These are phyloP conservation scores for Scaeva pyrastri DNA, from an alignment of 2,888 invertebrate genomes.

Conservation along the genomic window DNA sequence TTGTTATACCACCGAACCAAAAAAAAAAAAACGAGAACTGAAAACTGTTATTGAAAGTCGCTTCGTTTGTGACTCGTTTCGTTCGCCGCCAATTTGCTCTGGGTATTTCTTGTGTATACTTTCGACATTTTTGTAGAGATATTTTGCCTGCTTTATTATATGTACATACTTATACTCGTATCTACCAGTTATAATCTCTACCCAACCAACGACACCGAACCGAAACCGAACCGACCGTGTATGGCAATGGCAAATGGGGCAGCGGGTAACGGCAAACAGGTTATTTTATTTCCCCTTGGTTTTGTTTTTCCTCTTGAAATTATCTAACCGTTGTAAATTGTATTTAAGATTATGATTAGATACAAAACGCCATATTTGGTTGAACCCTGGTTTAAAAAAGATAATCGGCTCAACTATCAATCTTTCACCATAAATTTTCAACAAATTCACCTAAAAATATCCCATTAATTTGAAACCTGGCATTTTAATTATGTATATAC, in stretches of 20 bases:
- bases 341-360: not conserved
- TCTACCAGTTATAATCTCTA: conserved; percentile 29
- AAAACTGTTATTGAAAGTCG: conserved; percentile 45
- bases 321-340: not conserved
- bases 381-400: not conserved
- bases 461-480: conserved; percentile 49
- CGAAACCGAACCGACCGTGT: not conserved
- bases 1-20: not conserved
- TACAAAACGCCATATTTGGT: not conserved
- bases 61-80: conserved; percentile 46
- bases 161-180: not conserved
- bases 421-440: not conserved
- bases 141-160: conserved; percentile 21
- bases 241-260: conserved; percentile 19
- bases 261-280: conserved; percentile 60
- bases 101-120: conserved; percentile 66
- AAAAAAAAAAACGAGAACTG: not conserved
- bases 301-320: conserved; percentile 20
- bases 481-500: conserved; percentile 45
- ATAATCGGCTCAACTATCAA: not conserved
- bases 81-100: conserved; percentile 63
- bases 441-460: not conserved
- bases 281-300: conserved; percentile 63
- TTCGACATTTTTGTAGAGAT: conserved; percentile 73
- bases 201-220: not conserved